Base-by-base conservation (phyloP, 2,888 invertebrate genomes). In the Elmis aenea region DNA sequence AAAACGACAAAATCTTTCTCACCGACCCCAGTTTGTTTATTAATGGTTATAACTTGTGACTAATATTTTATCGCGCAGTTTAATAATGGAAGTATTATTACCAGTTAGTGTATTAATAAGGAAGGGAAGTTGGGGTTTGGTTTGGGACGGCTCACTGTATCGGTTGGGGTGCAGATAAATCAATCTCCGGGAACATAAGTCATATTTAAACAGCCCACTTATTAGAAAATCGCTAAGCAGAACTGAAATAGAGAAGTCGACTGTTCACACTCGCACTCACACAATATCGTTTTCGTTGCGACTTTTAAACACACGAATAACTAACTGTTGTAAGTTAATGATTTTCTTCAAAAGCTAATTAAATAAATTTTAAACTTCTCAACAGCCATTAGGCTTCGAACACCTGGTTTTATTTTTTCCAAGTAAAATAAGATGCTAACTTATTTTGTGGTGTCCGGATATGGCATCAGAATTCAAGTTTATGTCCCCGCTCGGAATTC, bases 401-500 rank as follows among this genome's bases (percentile, higher is more conserved):
- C 36, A 36, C 36, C 36, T 36, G 36, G 36, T 25, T 9, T 13
- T 13, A 13, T 26, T 30, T 25, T 27, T 18, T n/a, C 6, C 18
- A 31, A 22, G 6, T 15, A 21, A 24, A 31, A 23, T 31, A 33
- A 25, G 26, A 25, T n/a, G n/a, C n/a, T n/a, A n/a, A n/a, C n/a
- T n/a, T n/a, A n/a, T n/a, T n/a, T n/a, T n/a, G 10, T 24, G 11
- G 21, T n/a, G 12, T 5, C 24, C 38, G 38, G 38, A 38, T 38
- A 38, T 32, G 38, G 34, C 16, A n/a, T 24, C 23, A 37, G 21
- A 37, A 37, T 31, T 32, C 28, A 33, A 33, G 20, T 29, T 29
- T 15, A 63, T 61, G 61, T 57, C 58, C 49, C 46, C 48, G 57
- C 50, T 43, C 55, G 57, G 63, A 61, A 64, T 64, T 57, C 54